Evolutionary conservation across 2,888 invertebrate genomes (phyloP), one percentile per base, ranked within the genome.

Genomic region (Aethes cnicana): DNA sequence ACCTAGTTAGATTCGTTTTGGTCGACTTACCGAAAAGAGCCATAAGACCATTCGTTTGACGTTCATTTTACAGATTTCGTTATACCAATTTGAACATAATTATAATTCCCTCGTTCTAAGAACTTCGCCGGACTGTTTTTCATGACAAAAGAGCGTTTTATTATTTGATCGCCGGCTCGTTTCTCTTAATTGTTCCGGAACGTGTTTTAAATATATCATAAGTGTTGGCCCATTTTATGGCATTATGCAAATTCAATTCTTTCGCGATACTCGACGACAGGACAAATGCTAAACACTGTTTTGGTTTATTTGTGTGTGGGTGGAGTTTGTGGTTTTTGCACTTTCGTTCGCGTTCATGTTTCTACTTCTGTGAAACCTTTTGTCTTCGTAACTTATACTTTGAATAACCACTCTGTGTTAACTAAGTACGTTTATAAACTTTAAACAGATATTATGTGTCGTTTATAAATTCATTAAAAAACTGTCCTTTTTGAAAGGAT

Each of bases 181-280:
- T 85, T 78, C 76, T 76, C 75, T 81, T 83, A 84, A 86, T 86
- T 86, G 86, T 85, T 80, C 75, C 77, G 74, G 63, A 73, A 86
- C 87, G 87, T 87, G 87, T 82, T 86, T 86, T 86, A 86, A 84
- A 87, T 87, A 84, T 81, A 86, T 85, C 84, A 85, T 82, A 84
- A 82, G 74, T 78, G 80, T 83, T 78, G 74, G 74, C 57, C 71
- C 75, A 79, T 75, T 84, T 86, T 78, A 85, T 83, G 72, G 72
- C 58, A 67, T 28, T 82, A 86, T 84, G 86, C 78, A 79, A 87
- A 88, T 86, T 64, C 65, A 72, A 74, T 74, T 70, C 66, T 64
- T 58, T 52, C 37, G 47, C 44, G 43, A 41, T 21, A 23, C 43
- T 52, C 35, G 42, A 43, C 23, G 36, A 33, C 39, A 16, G 16